Conservation (phyloP, 2,113 vertebrate genomes). For the Dasyurus viverrinus region DNA sequence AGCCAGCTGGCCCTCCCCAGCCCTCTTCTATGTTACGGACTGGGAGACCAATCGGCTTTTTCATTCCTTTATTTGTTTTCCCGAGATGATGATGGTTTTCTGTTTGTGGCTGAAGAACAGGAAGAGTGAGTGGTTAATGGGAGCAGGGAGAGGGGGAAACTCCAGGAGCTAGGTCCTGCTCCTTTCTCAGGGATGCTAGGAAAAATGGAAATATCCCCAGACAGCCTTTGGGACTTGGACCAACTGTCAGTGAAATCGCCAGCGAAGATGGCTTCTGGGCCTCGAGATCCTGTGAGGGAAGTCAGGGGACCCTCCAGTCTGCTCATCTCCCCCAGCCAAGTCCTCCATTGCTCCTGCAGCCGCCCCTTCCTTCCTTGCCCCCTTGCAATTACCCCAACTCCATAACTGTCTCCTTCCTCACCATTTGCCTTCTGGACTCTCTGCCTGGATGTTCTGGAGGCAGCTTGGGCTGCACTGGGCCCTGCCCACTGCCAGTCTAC, state of each 20-base stretch:
- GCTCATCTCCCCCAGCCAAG: background rate
- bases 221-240: background rate
- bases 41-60: too few relatives aligned
- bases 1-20: too few relatives aligned
- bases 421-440: background rate
- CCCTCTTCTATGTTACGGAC: too few relatives aligned
- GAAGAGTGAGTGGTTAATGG: background rate
- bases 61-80: too few relatives aligned
- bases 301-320: background rate
- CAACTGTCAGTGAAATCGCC: background rate
- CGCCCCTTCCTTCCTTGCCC: too few relatives aligned
- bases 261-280: background rate
- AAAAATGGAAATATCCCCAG: background rate
- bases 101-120: too few relatives aligned
- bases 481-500: background rate
- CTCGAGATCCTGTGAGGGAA: too few relatives aligned
- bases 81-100: too few relatives aligned
- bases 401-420: background rate
- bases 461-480: background rate
- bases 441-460: background rate
- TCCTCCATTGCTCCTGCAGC: background rate
- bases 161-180: background rate
- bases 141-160: background rate
- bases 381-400: background rate
- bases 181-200: background rate